These are phyloP conservation scores for Micoletzkya japonica DNA, from an alignment of 2,888 invertebrate genomes.

Conservation along the genomic window DNA sequence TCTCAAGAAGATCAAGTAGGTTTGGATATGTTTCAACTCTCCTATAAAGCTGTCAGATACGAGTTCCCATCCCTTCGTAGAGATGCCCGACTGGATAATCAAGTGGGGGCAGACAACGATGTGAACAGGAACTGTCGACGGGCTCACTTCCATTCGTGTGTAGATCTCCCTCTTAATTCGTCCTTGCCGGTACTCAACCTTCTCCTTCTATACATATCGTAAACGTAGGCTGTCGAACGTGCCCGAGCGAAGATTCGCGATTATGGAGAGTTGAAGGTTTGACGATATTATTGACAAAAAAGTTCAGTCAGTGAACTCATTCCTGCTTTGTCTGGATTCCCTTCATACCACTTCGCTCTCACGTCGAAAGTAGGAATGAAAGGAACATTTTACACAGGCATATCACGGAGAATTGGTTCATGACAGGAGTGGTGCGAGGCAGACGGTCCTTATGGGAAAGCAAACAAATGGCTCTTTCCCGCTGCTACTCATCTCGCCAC, in stretches of 20 bases:
- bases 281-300: too few species aligned
- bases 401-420: too few species aligned
- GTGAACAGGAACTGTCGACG: conserved; percentile 15
- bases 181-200: background rate
- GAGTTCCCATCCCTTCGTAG: conserved; percentile 12
- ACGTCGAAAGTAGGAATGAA: too few species aligned
- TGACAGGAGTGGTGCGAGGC: conserved; percentile 18
- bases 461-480: conserved; percentile 5
- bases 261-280: conserved; percentile 12
- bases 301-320: too few species aligned
- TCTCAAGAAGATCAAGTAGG: conserved; percentile 25
- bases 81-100: background rate
- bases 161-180: conserved; percentile 3
- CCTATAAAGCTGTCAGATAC: conserved; percentile 9
- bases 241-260: background rate
- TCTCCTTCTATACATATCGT: background rate
- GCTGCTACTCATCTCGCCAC: background rate
- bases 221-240: background rate
- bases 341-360: too few species aligned
- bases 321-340: too few species aligned
- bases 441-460: background rate
- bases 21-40: background rate
- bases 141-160: background rate
- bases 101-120: conserved; percentile 5
- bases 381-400: too few species aligned